Conservation (phyloP, 2,888 invertebrate species). For the Tryphoninae sp. region DNA sequence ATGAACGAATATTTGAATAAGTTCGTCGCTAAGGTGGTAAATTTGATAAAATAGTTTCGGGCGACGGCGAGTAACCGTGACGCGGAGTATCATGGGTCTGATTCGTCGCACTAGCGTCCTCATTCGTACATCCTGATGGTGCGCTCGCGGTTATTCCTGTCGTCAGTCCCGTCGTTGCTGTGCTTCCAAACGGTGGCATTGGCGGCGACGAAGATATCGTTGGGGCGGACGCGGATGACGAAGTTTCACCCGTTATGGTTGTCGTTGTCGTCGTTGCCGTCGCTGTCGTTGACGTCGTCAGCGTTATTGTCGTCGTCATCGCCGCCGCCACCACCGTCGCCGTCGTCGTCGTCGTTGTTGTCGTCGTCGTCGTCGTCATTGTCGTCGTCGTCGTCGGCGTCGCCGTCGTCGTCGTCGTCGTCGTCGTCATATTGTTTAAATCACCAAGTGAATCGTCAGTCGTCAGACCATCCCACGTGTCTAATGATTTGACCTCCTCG, state of each 20-base stretch:
- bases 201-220: slow-evolving; percentile 44
- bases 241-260: slow-evolving; percentile 25
- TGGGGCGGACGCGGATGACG: slow-evolving; percentile 24
- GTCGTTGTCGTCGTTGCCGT: slow-evolving; percentile 53
- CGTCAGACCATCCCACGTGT: slow-evolving; percentile 75
- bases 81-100: slow-evolving; percentile 68
- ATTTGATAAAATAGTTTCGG: slow-evolving; percentile 78
- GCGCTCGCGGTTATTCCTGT: slow-evolving; percentile 60
- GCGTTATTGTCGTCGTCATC: slow-evolving; percentile 39
- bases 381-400: slow-evolving; percentile 53
- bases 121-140: slow-evolving; percentile 62
- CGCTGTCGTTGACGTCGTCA: slow-evolving; percentile 47
- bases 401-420: slow-evolving; percentile 46
- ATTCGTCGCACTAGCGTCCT: slow-evolving; percentile 48
- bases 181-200: slow-evolving; percentile 24
- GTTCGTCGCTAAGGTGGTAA: slow-evolving; percentile 78
- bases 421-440: slow-evolving; percentile 55
- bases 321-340: slow-evolving; percentile 27
- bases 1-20: slow-evolving; percentile 52
- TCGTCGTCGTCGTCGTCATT: slow-evolving; percentile 40
- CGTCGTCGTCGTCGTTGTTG: slow-evolving; percentile 35
- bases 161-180: slow-evolving; percentile 7
- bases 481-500: slow-evolving; percentile 74
- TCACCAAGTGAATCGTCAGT: slow-evolving; percentile 67
- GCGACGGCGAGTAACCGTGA: slow-evolving; percentile 73